Evolutionary conservation across 2,888 invertebrate genomes (phyloP).

Genomic region (Pantelozetes paolii): DNA sequence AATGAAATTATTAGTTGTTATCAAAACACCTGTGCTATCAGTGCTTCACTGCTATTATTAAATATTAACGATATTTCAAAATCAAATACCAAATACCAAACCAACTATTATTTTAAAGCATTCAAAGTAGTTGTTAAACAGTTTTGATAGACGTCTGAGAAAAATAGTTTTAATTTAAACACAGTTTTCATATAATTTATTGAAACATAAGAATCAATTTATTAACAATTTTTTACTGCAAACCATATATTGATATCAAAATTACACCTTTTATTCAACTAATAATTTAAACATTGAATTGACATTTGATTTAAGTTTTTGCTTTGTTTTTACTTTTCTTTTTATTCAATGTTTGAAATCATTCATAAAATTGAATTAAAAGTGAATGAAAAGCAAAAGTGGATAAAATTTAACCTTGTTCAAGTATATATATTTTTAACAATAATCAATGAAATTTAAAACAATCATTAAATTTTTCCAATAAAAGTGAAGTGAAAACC

Average conservation of each 20-base stretch:
- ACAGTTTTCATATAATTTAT: neutral
- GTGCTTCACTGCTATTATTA: constrained; percentile 21
- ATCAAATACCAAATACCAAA: constrained; percentile 28
- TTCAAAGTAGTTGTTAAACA: neutral
- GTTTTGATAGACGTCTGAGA: neutral
- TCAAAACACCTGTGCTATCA: constrained; percentile 20
- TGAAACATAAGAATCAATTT: neutral
- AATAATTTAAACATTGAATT: neutral
- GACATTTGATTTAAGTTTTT: too few species aligned
- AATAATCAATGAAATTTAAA: too few species aligned
- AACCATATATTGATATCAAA: neutral
- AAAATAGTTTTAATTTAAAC: neutral
- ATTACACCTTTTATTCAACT: neutral
- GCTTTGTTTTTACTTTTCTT: too few species aligned
- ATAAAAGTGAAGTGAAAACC: too few species aligned
- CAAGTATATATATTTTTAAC: too few species aligned
- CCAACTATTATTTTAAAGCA: constrained; percentile 8
- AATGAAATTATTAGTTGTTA: neutral
- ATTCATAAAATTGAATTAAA: too few species aligned
- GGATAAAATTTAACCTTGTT: too few species aligned
- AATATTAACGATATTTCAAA: constrained; percentile 28
- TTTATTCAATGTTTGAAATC: too few species aligned
- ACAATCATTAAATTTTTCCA: too few species aligned
- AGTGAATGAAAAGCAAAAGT: too few species aligned
- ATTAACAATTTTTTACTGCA: neutral